A percentile compares a stretch with the other conserved stretches of the same genome.
phyloP scores from a whole-genome alignment of 2,797 vertebrate genomes.

The Enteromius afrohamiltoni region DNA sequence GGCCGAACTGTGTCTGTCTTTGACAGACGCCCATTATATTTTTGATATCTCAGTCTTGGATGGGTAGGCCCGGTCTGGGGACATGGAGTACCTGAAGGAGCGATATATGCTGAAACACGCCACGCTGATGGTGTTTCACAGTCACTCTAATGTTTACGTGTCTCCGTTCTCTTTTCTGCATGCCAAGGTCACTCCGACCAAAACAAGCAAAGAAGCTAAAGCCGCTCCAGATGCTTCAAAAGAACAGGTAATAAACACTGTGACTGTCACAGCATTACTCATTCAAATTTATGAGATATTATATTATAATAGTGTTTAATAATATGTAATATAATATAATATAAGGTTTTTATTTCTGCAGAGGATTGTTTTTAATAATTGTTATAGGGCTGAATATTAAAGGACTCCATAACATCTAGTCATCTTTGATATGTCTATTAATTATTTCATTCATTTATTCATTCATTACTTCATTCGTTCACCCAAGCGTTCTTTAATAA shows the following conservation, averaged over 20 bases:
- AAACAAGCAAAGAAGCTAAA: constrained; percentile 82
- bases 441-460: background rate
- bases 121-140: constrained; percentile 37
- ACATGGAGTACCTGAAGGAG: constrained; percentile 51
- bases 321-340: background rate
- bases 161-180: constrained; percentile 57
- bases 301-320: background rate
- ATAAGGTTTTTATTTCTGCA: background rate
- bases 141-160: constrained; percentile 47
- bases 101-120: constrained; percentile 44
- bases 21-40: constrained; percentile 65
- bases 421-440: background rate
- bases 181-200: constrained; percentile 86
- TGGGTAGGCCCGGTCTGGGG: background rate
- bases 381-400: too few species aligned
- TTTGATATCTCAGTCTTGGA: constrained; percentile 61
- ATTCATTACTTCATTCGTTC: background rate
- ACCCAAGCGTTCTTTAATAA: background rate
- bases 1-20: constrained; percentile 65
- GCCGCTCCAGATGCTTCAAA: constrained; percentile 82
- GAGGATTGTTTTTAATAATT: background rate
- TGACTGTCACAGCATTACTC: background rate
- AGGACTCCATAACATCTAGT: background rate
- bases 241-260: constrained; percentile 82
- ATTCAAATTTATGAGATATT: background rate